Base-by-base conservation (phyloP, 1,140 invertebrate genomes). In the Drosophila kepulauana region DNA sequence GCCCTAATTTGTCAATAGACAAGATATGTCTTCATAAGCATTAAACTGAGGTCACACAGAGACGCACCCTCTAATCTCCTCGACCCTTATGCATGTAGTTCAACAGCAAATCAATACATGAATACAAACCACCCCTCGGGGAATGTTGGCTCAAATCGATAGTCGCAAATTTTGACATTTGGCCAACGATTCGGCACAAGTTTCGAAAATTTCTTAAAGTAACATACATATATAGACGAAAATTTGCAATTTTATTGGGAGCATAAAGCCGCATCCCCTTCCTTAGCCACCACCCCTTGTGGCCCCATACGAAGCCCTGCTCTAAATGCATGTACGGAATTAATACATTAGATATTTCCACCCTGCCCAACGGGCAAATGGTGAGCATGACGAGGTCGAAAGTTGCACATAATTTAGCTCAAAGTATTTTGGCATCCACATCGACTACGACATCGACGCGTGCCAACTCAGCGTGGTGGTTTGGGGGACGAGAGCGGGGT, bases 191-290 rank as follows among this genome's bases (percentile, higher is more conserved):
- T 82, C 56, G 63, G 68, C 69, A 56, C 43, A 71, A 70, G 15
- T 49, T 61, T 11, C 15, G 11, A 15, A 16, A 28, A 54, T 63
- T 59, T 59, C 68, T 81, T 73, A 63, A 78, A 74, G 65, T 51
- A 49, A 59, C 15, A 46, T 49, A 20, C 20, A 20, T 20, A 20
- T 20, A 77, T 25, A 25, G 20, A 10, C 48, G 75, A 56, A 71
- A 88, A 88, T 88, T 84, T 89, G 85, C 80, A 84, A 88, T 89
- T 88, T 88, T 88, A 88, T 88, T 82, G 66, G 77, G 77, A 63
- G 43, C 13, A 41, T 20, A 51, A 13, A 13, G 10, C 49, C 5
- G 5, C 7, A 46, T 46, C 52, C 45, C 16, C 15, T 30, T 56
- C 57, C 0, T 7, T 15, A 46, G 20, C 20, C 20, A 25, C 13